Base-by-base conservation (phyloP, 2,888 invertebrate species). In the Protodeltote pygarga region DNA sequence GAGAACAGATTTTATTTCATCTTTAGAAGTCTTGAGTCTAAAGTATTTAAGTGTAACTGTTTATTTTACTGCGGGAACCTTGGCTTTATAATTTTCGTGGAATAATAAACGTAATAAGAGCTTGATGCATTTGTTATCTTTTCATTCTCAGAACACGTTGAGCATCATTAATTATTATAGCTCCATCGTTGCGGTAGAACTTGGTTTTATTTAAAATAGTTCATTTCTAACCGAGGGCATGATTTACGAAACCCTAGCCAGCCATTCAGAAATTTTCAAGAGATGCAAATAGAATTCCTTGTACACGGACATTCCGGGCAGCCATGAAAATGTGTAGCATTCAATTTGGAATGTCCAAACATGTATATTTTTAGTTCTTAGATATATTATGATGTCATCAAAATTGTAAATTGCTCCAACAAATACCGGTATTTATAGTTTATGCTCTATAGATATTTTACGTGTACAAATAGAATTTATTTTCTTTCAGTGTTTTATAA, bases 281-380 rank as follows among this genome's bases (percentile, higher is more conserved):
- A 68, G 67, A 72, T 63, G 58, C 59, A 63, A 73, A 74, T 64
- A 57, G 60, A 73, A 74, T 75, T 72, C 67, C 64, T 62, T 63
- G 51, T 54, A 52, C 58, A 48, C 51, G 47, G 52, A 62, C 67
- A 57, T 73, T 54, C 64, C 52, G 29, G 46, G 42, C 40, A 50
- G 58, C 55, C 57, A 65, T 71, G 65, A 73, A 73, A 76, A n/a
- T n/a, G n/a, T 70, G 65, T 62, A 63, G 47, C 57, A 69, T 76
- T 63, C 68, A 73, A 73, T 74, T 76, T 73, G 41, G 71, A 71
- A 53, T 65, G 62, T 61, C 35, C 41, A 51, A 47, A 69, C 62
- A 53, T 49, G 25, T 21, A 53, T 24, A 74, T 71, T 68, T 60
- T 62, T 54, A 57, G 46, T 35, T 27, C 34, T 50, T 15, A 28